A percentile compares a stretch with the other conserved stretches of the same genome.
These are phyloP conservation scores for Drosophila pseudotakahashii DNA, from an alignment of 2,888 invertebrate species.

Conservation along the genomic window DNA sequence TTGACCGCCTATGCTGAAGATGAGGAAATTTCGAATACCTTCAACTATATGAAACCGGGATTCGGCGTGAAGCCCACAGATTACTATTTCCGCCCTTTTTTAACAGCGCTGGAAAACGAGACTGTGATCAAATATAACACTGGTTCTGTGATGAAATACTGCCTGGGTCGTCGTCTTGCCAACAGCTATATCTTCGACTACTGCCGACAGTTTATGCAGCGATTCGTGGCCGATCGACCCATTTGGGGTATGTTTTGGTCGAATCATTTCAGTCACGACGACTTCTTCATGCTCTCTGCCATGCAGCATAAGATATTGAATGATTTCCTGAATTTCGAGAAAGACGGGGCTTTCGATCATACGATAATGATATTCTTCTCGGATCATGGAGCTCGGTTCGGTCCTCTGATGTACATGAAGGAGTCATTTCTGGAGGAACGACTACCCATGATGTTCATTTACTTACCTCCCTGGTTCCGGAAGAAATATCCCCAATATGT, in stretches of 20 bases:
- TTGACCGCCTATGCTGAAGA: conserved; percentile 92
- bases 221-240: conserved; percentile 86
- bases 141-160: conserved; percentile 84
- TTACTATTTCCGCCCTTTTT: conserved; percentile 90
- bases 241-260: conserved; percentile 91
- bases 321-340: conserved; percentile 86
- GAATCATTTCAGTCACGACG: conserved; percentile 89
- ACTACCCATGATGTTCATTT: conserved; percentile 89
- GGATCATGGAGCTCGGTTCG: conserved; percentile 91
- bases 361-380: conserved; percentile 89
- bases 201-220: conserved; percentile 87
- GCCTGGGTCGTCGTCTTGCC: conserved; percentile 86
- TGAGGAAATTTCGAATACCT: conserved; percentile 85
- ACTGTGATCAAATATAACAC: conserved; percentile 70
- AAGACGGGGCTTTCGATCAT: conserved; percentile 86
- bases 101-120: conserved; percentile 87
- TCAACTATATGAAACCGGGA: conserved; percentile 87
- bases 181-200: conserved; percentile 88
- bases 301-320: conserved; percentile 87
- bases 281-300: conserved; percentile 86
- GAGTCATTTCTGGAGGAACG: conserved; percentile 91
- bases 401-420: conserved; percentile 86
- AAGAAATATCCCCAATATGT: conserved; percentile 85
- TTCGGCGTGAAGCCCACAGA: conserved; percentile 90
- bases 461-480: conserved; percentile 87